phyloP scores from a whole-genome alignment of 2,797 vertebrate genomes.

The Amblyopsis hoosieri region DNA sequence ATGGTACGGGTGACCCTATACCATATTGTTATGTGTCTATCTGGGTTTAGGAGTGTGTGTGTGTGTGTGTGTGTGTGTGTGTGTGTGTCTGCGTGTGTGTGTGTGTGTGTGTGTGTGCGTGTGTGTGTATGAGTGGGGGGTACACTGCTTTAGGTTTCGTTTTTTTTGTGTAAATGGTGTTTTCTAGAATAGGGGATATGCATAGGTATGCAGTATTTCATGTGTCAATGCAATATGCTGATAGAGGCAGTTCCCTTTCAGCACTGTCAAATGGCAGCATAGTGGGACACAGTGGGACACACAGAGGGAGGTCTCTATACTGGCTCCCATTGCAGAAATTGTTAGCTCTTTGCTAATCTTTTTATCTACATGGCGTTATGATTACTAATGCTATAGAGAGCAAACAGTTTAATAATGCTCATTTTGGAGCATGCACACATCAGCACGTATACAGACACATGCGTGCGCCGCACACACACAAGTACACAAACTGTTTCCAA shows the following conservation, averaged over 20 bases:
- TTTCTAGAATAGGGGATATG: constrained; percentile 76
- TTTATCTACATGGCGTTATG: no score
- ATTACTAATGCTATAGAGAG: background rate
- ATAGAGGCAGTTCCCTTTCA: constrained; percentile 76
- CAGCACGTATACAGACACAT: background rate
- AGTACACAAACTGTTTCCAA: background rate
- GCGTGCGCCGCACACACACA: constrained; percentile 1
- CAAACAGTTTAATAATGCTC: background rate
- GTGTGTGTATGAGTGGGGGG: background rate
- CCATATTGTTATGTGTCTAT: constrained; percentile 27
- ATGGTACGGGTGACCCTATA: constrained; percentile 52
- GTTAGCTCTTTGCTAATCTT: constrained; percentile 13
- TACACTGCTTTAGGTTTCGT: constrained; percentile 39
- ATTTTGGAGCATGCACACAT: background rate
- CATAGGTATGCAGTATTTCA: constrained; percentile 74
- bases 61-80: constrained; percentile 5
- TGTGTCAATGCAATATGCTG: constrained; percentile 79
- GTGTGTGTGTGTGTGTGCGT: background rate
- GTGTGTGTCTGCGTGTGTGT: background rate
- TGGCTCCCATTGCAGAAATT: background rate
- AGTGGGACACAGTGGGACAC: constrained; percentile 30
- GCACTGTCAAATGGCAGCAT: constrained; percentile 31
- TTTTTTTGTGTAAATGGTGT: constrained; percentile 71
- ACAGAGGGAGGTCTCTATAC: constrained; percentile 41
- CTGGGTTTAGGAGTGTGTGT: background rate